These are phyloP conservation scores for Plagodis dolabraria DNA, from an alignment of 2,888 invertebrate genomes.

Conservation along the genomic window DNA sequence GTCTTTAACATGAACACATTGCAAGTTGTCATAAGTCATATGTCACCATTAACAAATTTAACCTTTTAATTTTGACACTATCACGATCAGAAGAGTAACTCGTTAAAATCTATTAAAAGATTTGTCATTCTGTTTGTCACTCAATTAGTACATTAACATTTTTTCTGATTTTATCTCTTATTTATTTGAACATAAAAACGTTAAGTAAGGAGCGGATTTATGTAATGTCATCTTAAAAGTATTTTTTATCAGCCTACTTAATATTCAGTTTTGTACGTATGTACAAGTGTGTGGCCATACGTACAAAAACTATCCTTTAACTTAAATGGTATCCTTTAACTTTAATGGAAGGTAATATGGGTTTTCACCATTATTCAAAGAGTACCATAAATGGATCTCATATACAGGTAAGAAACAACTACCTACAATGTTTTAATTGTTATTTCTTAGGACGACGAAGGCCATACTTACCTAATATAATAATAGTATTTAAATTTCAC, in stretches of 20 bases:
- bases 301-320: too few relatives aligned
- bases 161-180: neutral
- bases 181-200: neutral
- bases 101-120: conserved; percentile 8
- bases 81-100: neutral
- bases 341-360: too few relatives aligned
- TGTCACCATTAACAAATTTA: neutral
- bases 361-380: too few relatives aligned
- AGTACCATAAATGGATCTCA: too few relatives aligned
- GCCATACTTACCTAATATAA: too few relatives aligned
- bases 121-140: conserved; percentile 9
- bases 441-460: too few relatives aligned
- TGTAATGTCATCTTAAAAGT: neutral
- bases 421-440: too few relatives aligned
- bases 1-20: neutral
- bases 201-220: neutral
- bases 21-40: neutral
- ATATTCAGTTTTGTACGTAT: too few relatives aligned
- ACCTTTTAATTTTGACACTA: neutral
- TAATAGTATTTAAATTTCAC: too few relatives aligned
- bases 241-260: neutral
- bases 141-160: conserved; percentile 4
- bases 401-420: too few relatives aligned
- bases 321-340: too few relatives aligned
- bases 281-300: too few relatives aligned